Evolutionary conservation across 1,140 invertebrate species (phyloP), one percentile per base, ranked within the genome.

Genomic region (Paracyclopina nana): DNA sequence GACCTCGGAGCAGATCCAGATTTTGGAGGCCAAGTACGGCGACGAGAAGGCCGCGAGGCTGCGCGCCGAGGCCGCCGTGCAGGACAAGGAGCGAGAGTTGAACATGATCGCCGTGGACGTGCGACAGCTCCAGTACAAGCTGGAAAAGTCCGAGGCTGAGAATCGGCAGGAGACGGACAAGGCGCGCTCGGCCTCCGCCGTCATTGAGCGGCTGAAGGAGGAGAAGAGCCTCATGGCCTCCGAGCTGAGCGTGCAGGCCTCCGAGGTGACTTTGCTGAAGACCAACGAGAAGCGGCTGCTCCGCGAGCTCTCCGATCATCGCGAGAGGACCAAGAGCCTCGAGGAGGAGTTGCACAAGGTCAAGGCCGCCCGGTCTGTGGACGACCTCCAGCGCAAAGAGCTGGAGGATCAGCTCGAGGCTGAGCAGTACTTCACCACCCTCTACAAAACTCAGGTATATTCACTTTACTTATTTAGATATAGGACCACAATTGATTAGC

Each of bases 71-170:
- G 48, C 55, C 24, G 48, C 50, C 30, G 44, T 48, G 6, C 82
- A 95, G 62, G 86, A 92, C 60, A 84, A 85, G 58, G 88, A 95
- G 62, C 71, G 90, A 6, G 83, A 91, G 62, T 81, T 90, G 60
- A 91, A 82, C 5, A 91, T 92, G 79, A 65, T 95, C 1, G 81
- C 79, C 14, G 83, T 95, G 4, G 90, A 95, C 64, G 84, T 90
- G 61, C 69, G 82, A 6, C 87, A 92, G 65, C 80, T 91, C 55
- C 81, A 88, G 59, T 79, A 90, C 59, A 73, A 83, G 48, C 63
- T 92, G 16, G 80, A 88, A 61, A 90, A 90, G 62, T 64, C 87
- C 1, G 84, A 91, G 63, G 82, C 80, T 12, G 85, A 91, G 66
- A 75, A 83, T 60, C 70, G 82, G 14, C 80, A 86, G 62, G 85